Base-by-base conservation (phyloP, 1,140 invertebrate genomes). In the Acromyrmex charruanus region DNA sequence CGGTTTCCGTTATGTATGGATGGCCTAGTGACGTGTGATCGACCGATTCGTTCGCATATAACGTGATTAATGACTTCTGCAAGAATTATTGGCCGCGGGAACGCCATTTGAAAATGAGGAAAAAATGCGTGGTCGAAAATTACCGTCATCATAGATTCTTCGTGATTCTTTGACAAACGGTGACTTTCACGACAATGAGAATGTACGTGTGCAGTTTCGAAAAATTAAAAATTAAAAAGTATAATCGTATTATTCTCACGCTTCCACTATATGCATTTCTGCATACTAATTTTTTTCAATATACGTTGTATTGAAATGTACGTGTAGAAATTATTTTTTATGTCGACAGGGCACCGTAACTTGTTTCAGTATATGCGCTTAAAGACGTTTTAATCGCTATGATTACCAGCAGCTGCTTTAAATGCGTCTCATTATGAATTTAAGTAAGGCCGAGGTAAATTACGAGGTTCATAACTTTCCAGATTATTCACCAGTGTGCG, bases 341-440 rank as follows among this genome's bases (percentile, higher is more conserved):
- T 71, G 44, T 53, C 49, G 63, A 74, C 21, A 28, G 68, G 0
- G 25, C 53, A 25, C 69, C 31, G 69, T 85, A 90, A 90, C 82
- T 90, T 80, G 86, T 81, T 82, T 80, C 71, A 61, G 87, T 86
- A 71, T 55, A 35, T 44, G 66, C 74, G 90, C 88, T 91, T 91
- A 88, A 92, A 80, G 89, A 91, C 90, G 87, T 92, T 94, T 93
- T 92, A 92, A 94, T 91, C 87, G 87, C 74, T 39, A 74, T 90
- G 92, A 93, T 94, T 93, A 93, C 90, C 90, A 79, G 89, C 93
- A 93, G 92, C 90, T 92, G 92, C 87, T 93, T 93, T 87, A 93
- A 93, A 92, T 89, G 91, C 88, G 88, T 75, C 90, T 92, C 86
- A 92, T 92, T 93, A 91, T 86, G 88, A 91, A 91, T 90, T 91